phyloP scores from a whole-genome alignment of 2,797 vertebrate species.

The Hylomyscus alleni region DNA sequence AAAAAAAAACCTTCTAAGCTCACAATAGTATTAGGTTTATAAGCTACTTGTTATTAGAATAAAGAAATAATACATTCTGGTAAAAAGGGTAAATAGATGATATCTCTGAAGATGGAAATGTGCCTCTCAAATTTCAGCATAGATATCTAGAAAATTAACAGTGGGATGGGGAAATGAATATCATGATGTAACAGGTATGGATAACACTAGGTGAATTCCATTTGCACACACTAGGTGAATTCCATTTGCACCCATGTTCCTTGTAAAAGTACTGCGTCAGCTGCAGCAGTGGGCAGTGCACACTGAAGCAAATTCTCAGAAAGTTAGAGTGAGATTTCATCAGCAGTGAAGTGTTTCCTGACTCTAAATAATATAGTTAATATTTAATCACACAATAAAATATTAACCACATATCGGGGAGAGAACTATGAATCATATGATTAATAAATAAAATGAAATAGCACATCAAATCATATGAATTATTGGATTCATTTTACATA shows the following conservation, averaged over 20 bases:
- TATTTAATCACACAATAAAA: constrained; percentile 63
- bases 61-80: constrained; percentile 14
- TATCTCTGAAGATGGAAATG: constrained; percentile 8
- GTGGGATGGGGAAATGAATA: background rate
- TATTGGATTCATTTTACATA: constrained; percentile 25
- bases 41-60: constrained; percentile 54
- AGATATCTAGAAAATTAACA: background rate
- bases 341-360: constrained; percentile 11
- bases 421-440: constrained; percentile 25
- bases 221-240: background rate
- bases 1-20: constrained; percentile 40
- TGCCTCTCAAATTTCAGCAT: constrained; percentile 26
- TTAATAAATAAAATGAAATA: constrained; percentile 55
- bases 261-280: background rate
- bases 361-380: constrained; percentile 55
- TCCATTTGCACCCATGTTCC: background rate
- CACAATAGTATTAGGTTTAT: constrained; percentile 8
- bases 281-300: background rate
- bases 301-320: constrained; percentile 19
- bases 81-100: background rate
- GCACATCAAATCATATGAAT: constrained; percentile 37
- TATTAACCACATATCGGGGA: background rate
- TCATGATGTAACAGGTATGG: constrained; percentile 3
- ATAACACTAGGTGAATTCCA: background rate
- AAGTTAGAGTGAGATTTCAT: constrained; percentile 42